phyloP scores from a whole-genome alignment of 2,113 vertebrate species.

The Dunckerocampus dactyliophorus region DNA sequence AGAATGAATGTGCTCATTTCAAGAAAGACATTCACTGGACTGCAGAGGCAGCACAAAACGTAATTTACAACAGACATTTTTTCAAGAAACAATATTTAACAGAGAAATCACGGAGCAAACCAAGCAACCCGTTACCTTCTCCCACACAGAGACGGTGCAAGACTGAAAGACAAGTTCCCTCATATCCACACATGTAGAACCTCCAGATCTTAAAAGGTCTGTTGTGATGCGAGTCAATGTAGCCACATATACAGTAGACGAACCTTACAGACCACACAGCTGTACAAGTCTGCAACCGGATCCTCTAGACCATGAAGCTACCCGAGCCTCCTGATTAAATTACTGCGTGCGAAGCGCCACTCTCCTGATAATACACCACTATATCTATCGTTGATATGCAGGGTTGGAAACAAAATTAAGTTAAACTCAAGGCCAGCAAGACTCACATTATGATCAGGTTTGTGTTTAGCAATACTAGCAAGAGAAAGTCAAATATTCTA shows the following conservation, averaged over 20 bases:
- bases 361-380: constrained; percentile 32
- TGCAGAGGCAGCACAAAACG: no score
- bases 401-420: constrained; percentile 17
- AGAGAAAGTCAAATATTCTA: neutral
- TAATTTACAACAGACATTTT: no score
- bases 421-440: constrained; percentile 26
- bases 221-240: constrained; percentile 6
- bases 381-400: constrained; percentile 16
- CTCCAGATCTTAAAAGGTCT: constrained; percentile 10
- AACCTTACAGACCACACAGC: constrained; percentile 17
- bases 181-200: constrained; percentile 55
- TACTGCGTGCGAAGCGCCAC: constrained; percentile 48
- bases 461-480: neutral
- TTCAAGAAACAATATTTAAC: no score
- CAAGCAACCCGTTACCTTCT: constrained; percentile 64
- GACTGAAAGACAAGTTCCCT: constrained; percentile 73
- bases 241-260: constrained; percentile 4
- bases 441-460: neutral
- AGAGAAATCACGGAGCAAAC: no score
- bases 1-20: no score
- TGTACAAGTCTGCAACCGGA: constrained; percentile 60
- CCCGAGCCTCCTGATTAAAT: constrained; percentile 59
- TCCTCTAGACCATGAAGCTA: constrained; percentile 52
- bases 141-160: constrained; percentile 72
- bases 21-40: no score